Conservation (phyloP, 1,140 invertebrate genomes). For the Brachionus paranguensis region DNA sequence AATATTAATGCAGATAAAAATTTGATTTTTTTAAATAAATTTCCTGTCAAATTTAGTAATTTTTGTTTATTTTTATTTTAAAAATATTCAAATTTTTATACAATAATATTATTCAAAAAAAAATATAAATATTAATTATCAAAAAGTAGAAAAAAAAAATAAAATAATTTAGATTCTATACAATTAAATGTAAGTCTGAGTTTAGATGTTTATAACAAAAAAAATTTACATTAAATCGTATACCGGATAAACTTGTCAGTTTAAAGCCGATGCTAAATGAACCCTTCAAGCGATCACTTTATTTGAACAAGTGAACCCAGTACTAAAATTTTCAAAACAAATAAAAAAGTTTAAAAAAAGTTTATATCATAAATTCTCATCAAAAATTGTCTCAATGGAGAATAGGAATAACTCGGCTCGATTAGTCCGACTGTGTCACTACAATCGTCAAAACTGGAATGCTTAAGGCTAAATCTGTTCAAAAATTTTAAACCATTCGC, state of each 20-base stretch:
- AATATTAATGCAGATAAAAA: no score
- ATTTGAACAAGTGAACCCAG: neutral
- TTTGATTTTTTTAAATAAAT: no score
- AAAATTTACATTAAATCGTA: neutral
- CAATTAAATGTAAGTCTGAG: neutral
- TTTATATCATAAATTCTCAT: constrained; percentile 18
- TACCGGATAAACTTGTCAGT: neutral
- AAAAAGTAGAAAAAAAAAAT: neutral
- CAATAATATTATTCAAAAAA: neutral
- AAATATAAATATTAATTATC: neutral
- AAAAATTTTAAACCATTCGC: neutral
- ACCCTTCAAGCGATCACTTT: neutral
- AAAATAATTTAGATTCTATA: neutral
- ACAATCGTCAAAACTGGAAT: neutral
- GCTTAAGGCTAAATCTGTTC: neutral
- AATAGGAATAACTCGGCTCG: neutral
- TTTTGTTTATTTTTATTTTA: neutral
- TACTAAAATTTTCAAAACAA: neutral
- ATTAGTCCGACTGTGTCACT: neutral
- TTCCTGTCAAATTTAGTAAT: neutral
- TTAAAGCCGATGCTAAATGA: neutral
- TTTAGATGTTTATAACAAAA: neutral
- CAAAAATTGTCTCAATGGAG: constrained; percentile 1
- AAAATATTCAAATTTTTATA: neutral
- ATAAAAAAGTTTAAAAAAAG: constrained; percentile 19